Conservation (phyloP, 2,113 vertebrate genomes). For the Cricetomys ansorgei region DNA sequence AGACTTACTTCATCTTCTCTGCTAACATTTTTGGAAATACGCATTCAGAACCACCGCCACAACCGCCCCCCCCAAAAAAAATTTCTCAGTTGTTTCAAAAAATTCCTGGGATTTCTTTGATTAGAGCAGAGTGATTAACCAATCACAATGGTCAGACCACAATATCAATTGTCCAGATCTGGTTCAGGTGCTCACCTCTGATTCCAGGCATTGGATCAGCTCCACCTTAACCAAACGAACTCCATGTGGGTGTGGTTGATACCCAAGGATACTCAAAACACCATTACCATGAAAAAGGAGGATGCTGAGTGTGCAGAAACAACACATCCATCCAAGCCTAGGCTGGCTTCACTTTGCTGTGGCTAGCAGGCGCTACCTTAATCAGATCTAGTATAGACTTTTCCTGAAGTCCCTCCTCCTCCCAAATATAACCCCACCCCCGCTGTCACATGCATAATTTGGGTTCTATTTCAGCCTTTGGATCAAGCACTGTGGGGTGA, state of each 20-base stretch:
- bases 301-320: slow-evolving; percentile 11
- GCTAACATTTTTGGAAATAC: neutral
- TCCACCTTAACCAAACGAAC: slow-evolving; percentile 43
- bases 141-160: neutral
- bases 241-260: neutral
- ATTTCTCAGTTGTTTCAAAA: slow-evolving; percentile 9
- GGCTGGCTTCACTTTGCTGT: neutral
- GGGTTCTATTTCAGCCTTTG: neutral
- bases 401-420: neutral
- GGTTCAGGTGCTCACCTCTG: slow-evolving; percentile 38
- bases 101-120: neutral
- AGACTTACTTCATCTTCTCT: neutral
- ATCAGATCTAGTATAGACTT: neutral
- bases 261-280: neutral
- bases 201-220: neutral
- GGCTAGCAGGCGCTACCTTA: neutral
- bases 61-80: neutral
- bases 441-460: neutral
- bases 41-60: neutral
- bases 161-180: neutral
- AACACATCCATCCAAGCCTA: neutral
- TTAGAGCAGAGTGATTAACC: slow-evolving; percentile 8
- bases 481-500: neutral
- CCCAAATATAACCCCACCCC: neutral
- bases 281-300: slow-evolving; percentile 3